phyloP scores from a whole-genome alignment of 2,797 vertebrate genomes.

The Tiaroga cobitis region DNA sequence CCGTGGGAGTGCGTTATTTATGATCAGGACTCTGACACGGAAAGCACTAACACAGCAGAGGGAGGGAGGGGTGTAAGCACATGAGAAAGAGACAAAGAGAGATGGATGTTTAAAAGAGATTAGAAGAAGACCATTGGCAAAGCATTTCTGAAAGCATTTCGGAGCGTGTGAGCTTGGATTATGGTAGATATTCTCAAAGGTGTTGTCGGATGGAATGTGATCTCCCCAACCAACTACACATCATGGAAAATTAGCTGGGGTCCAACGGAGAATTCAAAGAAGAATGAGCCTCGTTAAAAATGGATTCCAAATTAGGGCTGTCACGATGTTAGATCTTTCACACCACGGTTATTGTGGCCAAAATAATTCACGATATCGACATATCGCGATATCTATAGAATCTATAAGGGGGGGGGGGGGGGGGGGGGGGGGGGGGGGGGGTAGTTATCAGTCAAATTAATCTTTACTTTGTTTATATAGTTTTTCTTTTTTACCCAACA shows the following conservation, averaged over 20 bases:
- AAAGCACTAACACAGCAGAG: slow-evolving; percentile 63
- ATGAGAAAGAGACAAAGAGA: slow-evolving; percentile 43
- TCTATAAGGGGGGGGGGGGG: too few species aligned
- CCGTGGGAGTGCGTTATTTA: slow-evolving; percentile 80
- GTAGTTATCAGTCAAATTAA: too few species aligned
- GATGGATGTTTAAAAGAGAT: slow-evolving; percentile 44
- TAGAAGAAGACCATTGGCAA: slow-evolving; percentile 29
- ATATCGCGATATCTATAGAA: too few species aligned
- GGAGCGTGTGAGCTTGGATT: not conserved
- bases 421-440: too few species aligned
- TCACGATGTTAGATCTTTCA: too few species aligned
- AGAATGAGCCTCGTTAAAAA: not conserved
- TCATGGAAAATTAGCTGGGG: not conserved
- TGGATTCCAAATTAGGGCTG: too few species aligned
- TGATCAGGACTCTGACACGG: slow-evolving; percentile 73
- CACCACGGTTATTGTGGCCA: too few species aligned
- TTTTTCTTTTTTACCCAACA: too few species aligned
- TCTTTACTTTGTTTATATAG: too few species aligned
- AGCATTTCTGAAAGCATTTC: slow-evolving; percentile 20
- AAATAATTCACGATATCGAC: too few species aligned
- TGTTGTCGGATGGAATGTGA: not conserved
- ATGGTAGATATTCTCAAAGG: slow-evolving; percentile 28
- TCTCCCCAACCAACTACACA: not conserved
- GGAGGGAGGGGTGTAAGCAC: slow-evolving; percentile 32
- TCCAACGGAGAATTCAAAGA: not conserved